phyloP scores from a whole-genome alignment of 2,888 invertebrate species.

The Syrista parreyssii region DNA sequence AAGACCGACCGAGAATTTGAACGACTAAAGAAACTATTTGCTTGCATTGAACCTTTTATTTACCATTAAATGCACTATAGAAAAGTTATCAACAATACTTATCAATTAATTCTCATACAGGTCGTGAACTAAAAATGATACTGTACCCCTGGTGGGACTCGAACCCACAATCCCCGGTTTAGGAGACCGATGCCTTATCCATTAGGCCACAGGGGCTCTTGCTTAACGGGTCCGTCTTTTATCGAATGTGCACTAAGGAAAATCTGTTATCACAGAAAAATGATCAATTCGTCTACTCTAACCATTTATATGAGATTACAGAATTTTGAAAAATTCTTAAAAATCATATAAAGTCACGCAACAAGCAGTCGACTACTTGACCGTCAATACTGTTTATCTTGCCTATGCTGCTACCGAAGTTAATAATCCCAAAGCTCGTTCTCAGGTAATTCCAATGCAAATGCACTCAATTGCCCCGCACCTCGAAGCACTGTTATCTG shows the following conservation, averaged over 20 bases:
- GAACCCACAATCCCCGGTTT: slow-evolving; percentile 88
- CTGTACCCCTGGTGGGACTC: slow-evolving; percentile 87
- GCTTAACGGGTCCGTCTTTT: background rate
- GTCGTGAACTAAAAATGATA: background rate
- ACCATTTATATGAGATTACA: background rate
- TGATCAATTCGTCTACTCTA: background rate
- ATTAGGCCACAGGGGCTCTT: slow-evolving; percentile 83
- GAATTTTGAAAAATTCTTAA: background rate
- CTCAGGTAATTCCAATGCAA: slow-evolving; percentile 41
- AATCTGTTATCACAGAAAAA: background rate
- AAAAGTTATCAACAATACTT: background rate
- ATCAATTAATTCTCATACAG: background rate
- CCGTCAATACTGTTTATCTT: background rate
- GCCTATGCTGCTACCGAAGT: background rate
- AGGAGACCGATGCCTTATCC: slow-evolving; percentile 88
- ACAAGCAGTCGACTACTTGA: background rate
- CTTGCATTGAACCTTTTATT: background rate
- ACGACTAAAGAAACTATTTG: background rate
- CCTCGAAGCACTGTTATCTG: slow-evolving; percentile 48
- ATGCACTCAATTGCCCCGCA: slow-evolving; percentile 31
- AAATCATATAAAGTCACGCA: background rate
- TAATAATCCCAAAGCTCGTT: slow-evolving; percentile 2
- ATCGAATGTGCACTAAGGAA: background rate
- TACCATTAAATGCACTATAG: background rate
- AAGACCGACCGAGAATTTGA: background rate